A percentile compares a stretch with the other conserved stretches of the same genome.
phyloP scores from a whole-genome alignment of 2,113 vertebrate species.

The Xenopus laevis region DNA sequence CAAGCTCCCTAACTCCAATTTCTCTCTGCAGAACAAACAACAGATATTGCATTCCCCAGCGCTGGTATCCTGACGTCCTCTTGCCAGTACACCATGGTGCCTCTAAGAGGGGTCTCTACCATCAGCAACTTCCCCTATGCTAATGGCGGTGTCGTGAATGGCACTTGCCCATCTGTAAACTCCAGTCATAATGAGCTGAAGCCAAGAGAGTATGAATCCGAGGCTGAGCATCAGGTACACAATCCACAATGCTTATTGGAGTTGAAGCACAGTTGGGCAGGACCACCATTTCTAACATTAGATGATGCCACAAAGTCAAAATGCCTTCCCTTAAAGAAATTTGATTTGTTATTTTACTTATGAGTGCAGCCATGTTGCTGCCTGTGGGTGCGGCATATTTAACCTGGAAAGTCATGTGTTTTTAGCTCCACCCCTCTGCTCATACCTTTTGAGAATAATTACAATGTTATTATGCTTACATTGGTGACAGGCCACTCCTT shows the following conservation, averaged over 20 bases:
- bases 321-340: no score
- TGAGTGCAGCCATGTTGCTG: no score
- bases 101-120: constrained; percentile 76
- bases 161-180: constrained; percentile 54
- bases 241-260: no score
- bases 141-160: constrained; percentile 51
- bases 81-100: constrained; percentile 95
- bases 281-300: no score
- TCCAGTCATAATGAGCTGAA: constrained; percentile 61
- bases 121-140: constrained; percentile 63
- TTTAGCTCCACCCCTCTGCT: no score
- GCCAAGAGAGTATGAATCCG: constrained; percentile 63
- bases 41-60: constrained; percentile 82
- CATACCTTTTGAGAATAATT: no score
- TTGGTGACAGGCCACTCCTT: background rate
- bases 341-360: no score
- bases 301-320: no score
- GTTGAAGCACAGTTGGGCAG: no score
- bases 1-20: background rate
- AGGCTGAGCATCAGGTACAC: constrained; percentile 71
- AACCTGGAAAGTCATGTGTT: no score
- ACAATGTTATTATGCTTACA: no score
- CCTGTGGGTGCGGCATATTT: no score
- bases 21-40: constrained; percentile 79
- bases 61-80: constrained; percentile 73